Evolutionary conservation across 2,888 invertebrate genomes (phyloP), one percentile per base, ranked within the genome.

Genomic region (Yponomeuta cagnagella): DNA sequence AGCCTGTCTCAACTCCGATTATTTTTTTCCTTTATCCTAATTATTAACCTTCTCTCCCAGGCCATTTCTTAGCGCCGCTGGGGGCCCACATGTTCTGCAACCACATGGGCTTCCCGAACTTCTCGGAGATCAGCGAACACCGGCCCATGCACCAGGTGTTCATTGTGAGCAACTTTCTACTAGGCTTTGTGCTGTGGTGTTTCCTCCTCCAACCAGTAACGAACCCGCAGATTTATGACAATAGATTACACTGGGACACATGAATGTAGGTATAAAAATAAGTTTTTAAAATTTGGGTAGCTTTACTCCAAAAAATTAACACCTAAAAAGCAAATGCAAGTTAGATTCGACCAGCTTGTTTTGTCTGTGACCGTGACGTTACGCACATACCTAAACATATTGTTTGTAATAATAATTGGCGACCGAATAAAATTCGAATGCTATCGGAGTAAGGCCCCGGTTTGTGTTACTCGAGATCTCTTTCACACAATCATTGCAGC

Each of bases 21-120:
- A 23, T 23, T 23, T 23, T 23, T 23, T 23, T 23, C 23, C 23
- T 23, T 23, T 23, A 43, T 43, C 43, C 43, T 43, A 43, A 43
- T 43, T 58, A 8, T 15, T 15, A 15, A 58, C 10, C 15, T 58
- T 58, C 52, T 58, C 52, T 88, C 89, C 43, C 90, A 94, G 98
- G 98, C 63, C 98, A 98, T 85, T 95, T 98, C 77, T 92, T 95
- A 30, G 97, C 98, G 1, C 97, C 98, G 3, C 94, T 98, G 76
- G 86, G 97, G 23, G 98, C 96, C 1, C 99, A 99, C 86, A 96
- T 97, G 52, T 98, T 98, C 86, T 99, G 99, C 88, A 99, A 99
- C 87, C 97, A 97, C 86, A 98, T 99, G 97, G 98, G 98, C 9
- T 96, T 98, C 81, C 98, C 98, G 0, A 97, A 98, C 84, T 93